Conservation (phyloP, 2,797 vertebrate genomes). For the Trematomus bernacchii region DNA sequence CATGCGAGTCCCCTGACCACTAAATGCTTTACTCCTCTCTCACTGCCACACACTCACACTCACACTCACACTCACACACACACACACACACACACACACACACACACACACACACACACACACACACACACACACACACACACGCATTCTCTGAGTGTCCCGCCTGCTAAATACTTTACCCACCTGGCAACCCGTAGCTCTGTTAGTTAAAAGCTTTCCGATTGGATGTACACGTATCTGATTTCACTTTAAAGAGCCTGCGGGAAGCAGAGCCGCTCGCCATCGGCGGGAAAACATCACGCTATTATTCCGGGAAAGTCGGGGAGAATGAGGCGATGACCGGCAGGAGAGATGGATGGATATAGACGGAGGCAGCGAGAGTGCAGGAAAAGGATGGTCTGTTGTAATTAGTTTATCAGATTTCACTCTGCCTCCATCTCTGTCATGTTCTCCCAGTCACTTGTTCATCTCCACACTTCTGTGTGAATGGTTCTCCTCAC, state of each 20-base stretch:
- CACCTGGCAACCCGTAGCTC: constrained; percentile 75
- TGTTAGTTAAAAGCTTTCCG: constrained; percentile 83
- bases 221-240: constrained; percentile 76
- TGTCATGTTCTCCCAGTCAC: constrained; percentile 34
- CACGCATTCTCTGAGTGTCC: constrained; percentile 56
- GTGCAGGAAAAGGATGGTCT: constrained; percentile 74
- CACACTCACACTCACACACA: constrained; percentile 35
- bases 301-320: constrained; percentile 78
- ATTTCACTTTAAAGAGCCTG: constrained; percentile 84
- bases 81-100: constrained; percentile 39
- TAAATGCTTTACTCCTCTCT: constrained; percentile 71
- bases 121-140: constrained; percentile 38
- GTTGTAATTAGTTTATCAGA: constrained; percentile 77
- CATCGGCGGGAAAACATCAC: constrained; percentile 81
- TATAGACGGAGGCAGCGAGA: constrained; percentile 63
- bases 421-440: constrained; percentile 60
- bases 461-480: neutral
- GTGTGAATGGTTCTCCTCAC: constrained; percentile 11
- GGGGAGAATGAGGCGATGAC: constrained; percentile 73
- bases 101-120: constrained; percentile 34
- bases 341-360: constrained; percentile 74
- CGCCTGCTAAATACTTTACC: constrained; percentile 77
- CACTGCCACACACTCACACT: constrained; percentile 28
- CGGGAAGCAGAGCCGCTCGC: constrained; percentile 77
- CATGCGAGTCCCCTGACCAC: constrained; percentile 59